These are phyloP conservation scores for Papilio polyxenes DNA, from an alignment of 1,140 invertebrate genomes.

Conservation along the genomic window DNA sequence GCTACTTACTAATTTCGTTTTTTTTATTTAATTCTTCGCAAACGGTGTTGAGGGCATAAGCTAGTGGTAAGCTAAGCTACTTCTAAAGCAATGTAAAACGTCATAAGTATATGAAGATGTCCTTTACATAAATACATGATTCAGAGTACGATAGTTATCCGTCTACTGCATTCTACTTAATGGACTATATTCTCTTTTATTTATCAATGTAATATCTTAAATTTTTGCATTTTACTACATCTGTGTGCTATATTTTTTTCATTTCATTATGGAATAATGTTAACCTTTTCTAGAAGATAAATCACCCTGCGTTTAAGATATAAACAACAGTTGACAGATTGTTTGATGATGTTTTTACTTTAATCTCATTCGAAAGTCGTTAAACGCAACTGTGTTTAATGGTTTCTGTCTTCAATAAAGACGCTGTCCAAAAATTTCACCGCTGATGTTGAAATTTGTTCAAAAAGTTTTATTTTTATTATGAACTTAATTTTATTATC, in stretches of 20 bases:
- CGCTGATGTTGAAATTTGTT: slow-evolving; percentile 20
- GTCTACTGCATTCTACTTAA: background rate
- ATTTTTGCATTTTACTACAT: background rate
- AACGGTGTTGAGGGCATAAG: too few species aligned
- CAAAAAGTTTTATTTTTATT: slow-evolving; percentile 16
- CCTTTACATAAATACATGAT: background rate
- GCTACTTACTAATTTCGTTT: too few species aligned
- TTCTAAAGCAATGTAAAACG: background rate
- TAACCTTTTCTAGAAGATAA: background rate
- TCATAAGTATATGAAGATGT: background rate
- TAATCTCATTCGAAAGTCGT: slow-evolving; percentile 18
- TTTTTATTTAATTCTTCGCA: too few species aligned
- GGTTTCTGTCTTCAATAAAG: slow-evolving; percentile 21
- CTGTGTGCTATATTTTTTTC: background rate
- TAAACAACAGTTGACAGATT: slow-evolving; percentile 24
- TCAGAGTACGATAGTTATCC: background rate
- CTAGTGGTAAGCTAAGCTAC: too few species aligned
- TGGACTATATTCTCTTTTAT: background rate
- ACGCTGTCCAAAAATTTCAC: slow-evolving; percentile 20
- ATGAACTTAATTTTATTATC: background rate
- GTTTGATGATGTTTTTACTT: slow-evolving; percentile 22
- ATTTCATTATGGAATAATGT: background rate
- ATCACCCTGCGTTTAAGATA: background rate
- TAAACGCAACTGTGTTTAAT: slow-evolving; percentile 19
- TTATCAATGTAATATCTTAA: background rate